Percentiles rank a stretch among this genome's conserved stretches.
These are phyloP conservation scores for Drosophila santomea DNA, from an alignment of 1,140 invertebrate species.

Conservation along the genomic window DNA sequence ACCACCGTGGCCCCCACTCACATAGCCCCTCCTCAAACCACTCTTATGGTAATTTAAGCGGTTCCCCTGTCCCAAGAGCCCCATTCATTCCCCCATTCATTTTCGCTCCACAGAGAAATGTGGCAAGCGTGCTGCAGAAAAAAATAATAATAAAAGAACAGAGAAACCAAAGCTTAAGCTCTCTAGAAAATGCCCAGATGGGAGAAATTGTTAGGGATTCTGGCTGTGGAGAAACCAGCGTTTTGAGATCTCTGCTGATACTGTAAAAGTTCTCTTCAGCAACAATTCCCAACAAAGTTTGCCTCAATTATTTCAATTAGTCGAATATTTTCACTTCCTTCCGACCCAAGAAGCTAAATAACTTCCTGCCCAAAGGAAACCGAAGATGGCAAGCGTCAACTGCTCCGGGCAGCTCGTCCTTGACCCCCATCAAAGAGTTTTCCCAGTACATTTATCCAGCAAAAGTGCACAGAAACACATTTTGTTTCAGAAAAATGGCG, in stretches of 20 bases:
- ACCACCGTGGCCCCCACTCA: constrained; percentile 1
- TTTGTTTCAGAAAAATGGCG: no score
- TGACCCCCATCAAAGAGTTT: constrained; percentile 21
- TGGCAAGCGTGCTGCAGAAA: constrained; percentile 25
- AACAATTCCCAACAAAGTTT: constrained; percentile 23
- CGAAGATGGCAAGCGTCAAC: constrained; percentile 8
- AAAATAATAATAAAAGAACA: constrained; percentile 19
- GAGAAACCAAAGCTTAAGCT: constrained; percentile 50
- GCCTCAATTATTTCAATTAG: constrained; percentile 52
- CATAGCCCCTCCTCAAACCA: constrained; percentile 11
- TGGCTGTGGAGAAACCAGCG: neutral
- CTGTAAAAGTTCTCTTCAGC: neutral
- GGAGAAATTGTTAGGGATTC: constrained; percentile 9
- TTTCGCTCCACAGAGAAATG: constrained; percentile 25
- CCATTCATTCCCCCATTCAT: constrained; percentile 2
- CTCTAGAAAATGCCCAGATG: constrained; percentile 25
- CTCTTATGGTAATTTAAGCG: constrained; percentile 67
- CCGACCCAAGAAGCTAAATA: constrained; percentile 24
- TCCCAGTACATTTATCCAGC: neutral
- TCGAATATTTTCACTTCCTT: constrained; percentile 41
- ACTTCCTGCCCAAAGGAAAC: constrained; percentile 27
- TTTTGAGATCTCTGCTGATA: constrained; percentile 21
- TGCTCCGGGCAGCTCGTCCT: constrained; percentile 7
- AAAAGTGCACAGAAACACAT: neutral
- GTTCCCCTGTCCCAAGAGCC: constrained; percentile 17